Percentiles rank a stretch among this genome's conserved stretches.
phyloP scores from a whole-genome alignment of 2,888 invertebrate genomes.

The Hemithea aestivaria region DNA sequence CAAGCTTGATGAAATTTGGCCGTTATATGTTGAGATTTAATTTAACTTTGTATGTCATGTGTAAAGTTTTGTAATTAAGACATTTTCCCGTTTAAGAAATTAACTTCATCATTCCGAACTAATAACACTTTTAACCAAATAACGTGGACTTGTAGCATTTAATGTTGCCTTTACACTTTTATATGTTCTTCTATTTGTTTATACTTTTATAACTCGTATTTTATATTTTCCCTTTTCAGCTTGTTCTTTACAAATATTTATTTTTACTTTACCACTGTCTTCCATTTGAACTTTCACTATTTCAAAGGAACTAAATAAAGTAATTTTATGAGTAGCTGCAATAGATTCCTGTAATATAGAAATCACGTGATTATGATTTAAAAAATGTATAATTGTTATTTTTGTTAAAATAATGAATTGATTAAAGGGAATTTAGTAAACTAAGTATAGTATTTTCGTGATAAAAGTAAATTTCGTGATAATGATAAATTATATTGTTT shows the following conservation, averaged over 20 bases:
- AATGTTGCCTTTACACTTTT: constrained; percentile 35
- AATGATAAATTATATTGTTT: constrained; percentile 63
- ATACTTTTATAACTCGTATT: constrained; percentile 18
- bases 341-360: constrained; percentile 38
- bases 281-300: constrained; percentile 37
- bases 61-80: constrained; percentile 44
- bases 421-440: constrained; percentile 74
- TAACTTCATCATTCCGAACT: constrained; percentile 52
- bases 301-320: too few species aligned
- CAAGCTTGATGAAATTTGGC: constrained; percentile 5
- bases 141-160: constrained; percentile 36
- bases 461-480: constrained; percentile 77
- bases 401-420: constrained; percentile 51
- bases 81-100: constrained; percentile 38
- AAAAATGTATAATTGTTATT: constrained; percentile 27
- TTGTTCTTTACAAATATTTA: constrained; percentile 29
- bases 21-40: constrained; percentile 53
- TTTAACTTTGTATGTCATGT: constrained; percentile 48
- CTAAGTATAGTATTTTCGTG: constrained; percentile 75
- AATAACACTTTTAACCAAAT: constrained; percentile 37
- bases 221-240: constrained; percentile 10
- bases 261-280: too few species aligned
- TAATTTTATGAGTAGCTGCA: constrained; percentile 35
- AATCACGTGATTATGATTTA: constrained; percentile 35
- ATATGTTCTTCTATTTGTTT: constrained; percentile 36